Conservation (phyloP, 2,888 invertebrate species). For the Pycnomerus fuliginosus region DNA sequence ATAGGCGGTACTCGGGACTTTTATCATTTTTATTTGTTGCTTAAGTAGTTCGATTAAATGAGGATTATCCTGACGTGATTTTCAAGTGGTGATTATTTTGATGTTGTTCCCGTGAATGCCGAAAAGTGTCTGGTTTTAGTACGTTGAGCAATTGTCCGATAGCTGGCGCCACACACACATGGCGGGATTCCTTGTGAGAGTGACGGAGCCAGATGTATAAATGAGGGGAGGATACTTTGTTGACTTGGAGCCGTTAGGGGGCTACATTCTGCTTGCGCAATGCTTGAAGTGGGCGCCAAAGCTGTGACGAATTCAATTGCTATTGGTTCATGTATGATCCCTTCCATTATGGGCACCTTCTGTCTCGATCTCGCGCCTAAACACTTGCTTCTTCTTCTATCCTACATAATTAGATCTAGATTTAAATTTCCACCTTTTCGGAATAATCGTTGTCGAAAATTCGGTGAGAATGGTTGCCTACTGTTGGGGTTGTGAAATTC, state of each 20-base stretch:
- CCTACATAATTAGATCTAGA: not conserved
- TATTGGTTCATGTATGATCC: conserved; percentile 59
- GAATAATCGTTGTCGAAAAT: conserved; percentile 1
- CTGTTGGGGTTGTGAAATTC: not conserved
- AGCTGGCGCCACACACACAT: conserved; percentile 54
- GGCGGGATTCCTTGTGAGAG: conserved; percentile 34
- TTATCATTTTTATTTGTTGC: too few species aligned
- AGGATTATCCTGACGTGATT: too few species aligned
- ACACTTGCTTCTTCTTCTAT: conserved; percentile 12
- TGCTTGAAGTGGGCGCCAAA: conserved; percentile 51
- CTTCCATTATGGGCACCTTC: conserved; percentile 44
- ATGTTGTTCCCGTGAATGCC: conserved; percentile 59
- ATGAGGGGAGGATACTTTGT: too few species aligned
- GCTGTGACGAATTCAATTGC: conserved; percentile 62
- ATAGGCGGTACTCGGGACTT: too few species aligned
- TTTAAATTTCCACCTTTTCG: not conserved
- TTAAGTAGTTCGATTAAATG: too few species aligned
- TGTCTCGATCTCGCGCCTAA: conserved; percentile 13
- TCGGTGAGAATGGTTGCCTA: not conserved
- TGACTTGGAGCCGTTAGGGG: conserved; percentile 44
- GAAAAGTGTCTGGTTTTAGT: conserved; percentile 54
- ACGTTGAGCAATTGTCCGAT: conserved; percentile 51
- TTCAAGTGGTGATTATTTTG: conserved; percentile 51
- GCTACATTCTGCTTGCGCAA: conserved; percentile 50
- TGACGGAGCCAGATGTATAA: too few species aligned